Evolutionary conservation across 2,888 invertebrate genomes (phyloP).

Genomic region (Pecten maximus): DNA sequence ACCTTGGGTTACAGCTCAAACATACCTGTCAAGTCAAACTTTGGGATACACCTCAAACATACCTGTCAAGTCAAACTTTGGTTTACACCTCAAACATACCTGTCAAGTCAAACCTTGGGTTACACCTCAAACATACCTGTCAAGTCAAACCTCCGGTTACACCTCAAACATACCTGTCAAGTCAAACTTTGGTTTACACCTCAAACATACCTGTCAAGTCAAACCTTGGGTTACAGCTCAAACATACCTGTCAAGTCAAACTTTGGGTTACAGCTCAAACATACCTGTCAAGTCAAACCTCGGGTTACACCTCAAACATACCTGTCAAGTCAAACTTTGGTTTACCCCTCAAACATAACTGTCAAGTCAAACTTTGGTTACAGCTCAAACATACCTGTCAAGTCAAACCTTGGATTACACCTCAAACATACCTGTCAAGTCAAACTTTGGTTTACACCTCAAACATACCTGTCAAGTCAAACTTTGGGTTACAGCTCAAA

Average conservation of each 20-base stretch:
- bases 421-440: constrained; percentile 86
- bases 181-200: constrained; percentile 88
- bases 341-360: constrained; percentile 77
- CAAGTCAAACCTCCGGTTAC: constrained; percentile 88
- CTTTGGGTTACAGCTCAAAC: too few species aligned
- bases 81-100: constrained; percentile 84
- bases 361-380: constrained; percentile 88
- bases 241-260: constrained; percentile 86
- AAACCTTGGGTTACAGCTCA: too few species aligned
- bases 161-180: constrained; percentile 85
- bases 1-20: too few species aligned
- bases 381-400: constrained; percentile 85
- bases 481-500: too few species aligned
- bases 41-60: too few species aligned
- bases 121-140: too few species aligned
- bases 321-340: constrained; percentile 88
- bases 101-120: constrained; percentile 88
- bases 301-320: too few species aligned
- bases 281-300: constrained; percentile 87
- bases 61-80: constrained; percentile 87
- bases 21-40: constrained; percentile 86
- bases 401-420: constrained; percentile 88
- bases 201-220: constrained; percentile 86
- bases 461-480: constrained; percentile 86
- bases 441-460: constrained; percentile 87